phyloP scores from a whole-genome alignment of 2,888 invertebrate species.

The Stictocephala bisonia region DNA sequence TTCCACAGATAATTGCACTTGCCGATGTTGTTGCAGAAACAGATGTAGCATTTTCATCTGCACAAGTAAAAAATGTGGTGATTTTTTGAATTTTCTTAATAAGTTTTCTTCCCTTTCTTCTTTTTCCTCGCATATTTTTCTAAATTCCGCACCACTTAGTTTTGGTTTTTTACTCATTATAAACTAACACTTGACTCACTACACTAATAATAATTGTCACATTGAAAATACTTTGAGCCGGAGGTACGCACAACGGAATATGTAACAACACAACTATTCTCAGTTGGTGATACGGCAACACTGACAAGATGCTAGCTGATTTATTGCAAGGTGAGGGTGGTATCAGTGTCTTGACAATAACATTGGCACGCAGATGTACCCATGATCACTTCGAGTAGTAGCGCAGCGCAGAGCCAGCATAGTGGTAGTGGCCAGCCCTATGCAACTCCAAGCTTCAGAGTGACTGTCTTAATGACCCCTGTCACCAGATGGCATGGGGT shows the following conservation, averaged over 20 bases:
- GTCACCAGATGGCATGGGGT: too few relatives aligned
- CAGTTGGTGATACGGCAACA: conserved; percentile 19
- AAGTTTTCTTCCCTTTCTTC: neutral
- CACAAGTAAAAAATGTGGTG: neutral
- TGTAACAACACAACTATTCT: conserved; percentile 17
- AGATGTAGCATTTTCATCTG: conserved; percentile 21
- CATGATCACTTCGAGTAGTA: neutral
- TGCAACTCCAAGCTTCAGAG: too few relatives aligned
- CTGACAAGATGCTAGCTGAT: conserved; percentile 23
- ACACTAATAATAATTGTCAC: conserved; percentile 4
- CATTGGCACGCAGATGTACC: neutral
- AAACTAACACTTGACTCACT: conserved; percentile 16
- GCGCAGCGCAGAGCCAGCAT: neutral
- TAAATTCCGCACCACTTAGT: conserved; percentile 18
- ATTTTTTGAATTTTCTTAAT: neutral
- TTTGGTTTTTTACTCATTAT: conserved; percentile 25
- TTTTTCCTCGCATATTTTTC: neutral
- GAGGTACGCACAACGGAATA: conserved; percentile 9
- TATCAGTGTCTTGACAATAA: conserved; percentile 10
- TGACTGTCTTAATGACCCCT: too few relatives aligned
- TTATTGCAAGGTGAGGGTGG: neutral
- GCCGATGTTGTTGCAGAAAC: neutral
- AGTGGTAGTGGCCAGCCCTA: conserved; percentile 1
- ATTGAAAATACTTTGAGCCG: too few relatives aligned
- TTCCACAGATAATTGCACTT: neutral